Conservation (phyloP, 2,797 vertebrate species). For the Cephalopachus bancanus region DNA sequence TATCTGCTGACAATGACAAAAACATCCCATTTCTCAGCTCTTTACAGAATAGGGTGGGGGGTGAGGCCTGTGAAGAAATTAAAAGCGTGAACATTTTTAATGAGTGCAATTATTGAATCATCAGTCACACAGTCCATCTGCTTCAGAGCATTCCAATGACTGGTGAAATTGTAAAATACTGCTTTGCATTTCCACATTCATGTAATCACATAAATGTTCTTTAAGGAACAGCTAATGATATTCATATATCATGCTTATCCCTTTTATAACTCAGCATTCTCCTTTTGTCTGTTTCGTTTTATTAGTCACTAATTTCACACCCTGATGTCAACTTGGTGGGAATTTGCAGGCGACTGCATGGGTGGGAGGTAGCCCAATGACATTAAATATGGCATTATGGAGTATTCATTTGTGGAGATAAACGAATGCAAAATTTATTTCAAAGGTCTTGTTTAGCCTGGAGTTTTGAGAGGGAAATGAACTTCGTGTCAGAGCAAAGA, state of each 20-base stretch:
- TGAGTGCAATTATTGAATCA: slow-evolving; percentile 90
- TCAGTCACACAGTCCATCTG: slow-evolving; percentile 90
- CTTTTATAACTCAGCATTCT: slow-evolving; percentile 78
- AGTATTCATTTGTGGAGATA: slow-evolving; percentile 79
- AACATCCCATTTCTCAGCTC: slow-evolving; percentile 87
- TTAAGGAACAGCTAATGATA: slow-evolving; percentile 86
- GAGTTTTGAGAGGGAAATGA: slow-evolving; percentile 82
- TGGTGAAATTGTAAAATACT: slow-evolving; percentile 86
- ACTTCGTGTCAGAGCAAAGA: slow-evolving; percentile 46
- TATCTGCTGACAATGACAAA: slow-evolving; percentile 89
- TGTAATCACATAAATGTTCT: slow-evolving; percentile 86
- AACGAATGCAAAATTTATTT: slow-evolving; percentile 84
- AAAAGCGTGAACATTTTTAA: slow-evolving; percentile 91
- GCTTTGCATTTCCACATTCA: slow-evolving; percentile 84
- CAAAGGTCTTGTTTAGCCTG: slow-evolving; percentile 74
- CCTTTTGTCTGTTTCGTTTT: slow-evolving; percentile 80
- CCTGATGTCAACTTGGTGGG: slow-evolving; percentile 77
- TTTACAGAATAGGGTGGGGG: slow-evolving; percentile 85
- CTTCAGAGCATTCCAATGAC: slow-evolving; percentile 85
- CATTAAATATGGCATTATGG: slow-evolving; percentile 75
- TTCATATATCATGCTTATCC: slow-evolving; percentile 82
- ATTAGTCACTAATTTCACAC: slow-evolving; percentile 84
- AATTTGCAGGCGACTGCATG: slow-evolving; percentile 77
- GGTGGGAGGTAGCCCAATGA: slow-evolving; percentile 70
- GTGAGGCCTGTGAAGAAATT: slow-evolving; percentile 78